phyloP scores from a whole-genome alignment of 2,888 invertebrate species.

The Melinopterus prodromus region DNA sequence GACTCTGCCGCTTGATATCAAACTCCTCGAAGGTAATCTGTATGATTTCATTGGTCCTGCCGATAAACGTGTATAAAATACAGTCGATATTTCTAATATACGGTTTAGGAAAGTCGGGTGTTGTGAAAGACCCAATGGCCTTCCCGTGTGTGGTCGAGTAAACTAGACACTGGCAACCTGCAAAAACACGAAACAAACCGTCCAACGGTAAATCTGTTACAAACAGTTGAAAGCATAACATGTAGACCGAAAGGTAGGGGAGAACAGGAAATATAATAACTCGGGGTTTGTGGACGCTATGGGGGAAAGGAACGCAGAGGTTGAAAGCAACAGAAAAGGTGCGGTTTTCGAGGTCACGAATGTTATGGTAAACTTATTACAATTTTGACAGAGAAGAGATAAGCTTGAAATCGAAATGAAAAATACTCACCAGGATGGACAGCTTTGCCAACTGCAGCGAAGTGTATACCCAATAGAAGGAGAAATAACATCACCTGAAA shows the following conservation, averaged over 20 bases:
- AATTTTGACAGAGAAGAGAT: neutral
- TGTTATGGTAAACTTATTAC: too few relatives aligned
- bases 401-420: too few relatives aligned
- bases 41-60: conserved; percentile 80
- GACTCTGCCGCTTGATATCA: conserved; percentile 72
- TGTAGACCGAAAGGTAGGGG: too few relatives aligned
- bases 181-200: conserved; percentile 47
- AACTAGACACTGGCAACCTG: conserved; percentile 86
- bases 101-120: conserved; percentile 82
- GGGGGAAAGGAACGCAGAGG: too few relatives aligned
- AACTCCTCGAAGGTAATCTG: conserved; percentile 84
- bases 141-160: conserved; percentile 82
- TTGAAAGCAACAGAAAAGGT: too few relatives aligned
- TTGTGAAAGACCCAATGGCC: conserved; percentile 82
- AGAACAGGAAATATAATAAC: too few relatives aligned
- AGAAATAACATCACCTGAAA: neutral
- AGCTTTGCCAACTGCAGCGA: neutral
- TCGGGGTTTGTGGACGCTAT: too few relatives aligned
- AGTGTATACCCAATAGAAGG: neutral
- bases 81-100: conserved; percentile 81
- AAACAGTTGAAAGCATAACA: too few relatives aligned
- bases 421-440: neutral
- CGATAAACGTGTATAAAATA: conserved; percentile 84
- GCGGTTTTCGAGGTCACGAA: too few relatives aligned
- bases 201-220: too few relatives aligned